Conservation (phyloP, 2,797 vertebrate species). For the Odontamblyopus rebecca region DNA sequence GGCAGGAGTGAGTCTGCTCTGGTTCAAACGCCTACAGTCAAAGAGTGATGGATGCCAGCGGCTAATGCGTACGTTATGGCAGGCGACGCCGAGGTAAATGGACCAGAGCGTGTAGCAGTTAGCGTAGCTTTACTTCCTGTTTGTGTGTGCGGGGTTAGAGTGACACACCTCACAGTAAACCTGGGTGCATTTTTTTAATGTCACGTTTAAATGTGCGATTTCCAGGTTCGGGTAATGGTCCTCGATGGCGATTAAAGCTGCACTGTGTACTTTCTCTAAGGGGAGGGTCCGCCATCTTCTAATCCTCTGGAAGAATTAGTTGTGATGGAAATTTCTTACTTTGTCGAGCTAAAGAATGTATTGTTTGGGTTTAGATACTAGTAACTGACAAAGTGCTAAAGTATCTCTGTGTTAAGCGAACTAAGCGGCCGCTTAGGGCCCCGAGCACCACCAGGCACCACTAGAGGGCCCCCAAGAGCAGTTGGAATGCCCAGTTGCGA, state of each 20-base stretch:
- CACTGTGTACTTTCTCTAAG: background rate
- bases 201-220: background rate
- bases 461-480: too few relatives aligned
- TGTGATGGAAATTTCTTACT: too few relatives aligned
- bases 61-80: slow-evolving; percentile 33
- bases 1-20: slow-evolving; percentile 43
- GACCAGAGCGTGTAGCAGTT: background rate
- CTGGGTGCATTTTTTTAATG: background rate
- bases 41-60: slow-evolving; percentile 49
- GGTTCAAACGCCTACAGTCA: slow-evolving; percentile 37
- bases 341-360: too few relatives aligned
- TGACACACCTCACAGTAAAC: background rate
- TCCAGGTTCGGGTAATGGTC: slow-evolving; percentile 19
- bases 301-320: background rate
- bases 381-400: too few relatives aligned
- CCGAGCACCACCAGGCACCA: too few relatives aligned
- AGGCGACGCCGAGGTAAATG: slow-evolving; percentile 9
- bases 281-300: background rate
- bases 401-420: too few relatives aligned
- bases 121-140: background rate
- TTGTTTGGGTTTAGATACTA: too few relatives aligned
- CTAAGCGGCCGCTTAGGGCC: too few relatives aligned
- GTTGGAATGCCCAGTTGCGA: too few relatives aligned
- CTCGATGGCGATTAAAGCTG: background rate
- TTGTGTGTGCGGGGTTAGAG: background rate